Evolutionary conservation across 2,888 invertebrate species (phyloP), one percentile per base, ranked within the genome.

Genomic region (Drepana falcataria): DNA sequence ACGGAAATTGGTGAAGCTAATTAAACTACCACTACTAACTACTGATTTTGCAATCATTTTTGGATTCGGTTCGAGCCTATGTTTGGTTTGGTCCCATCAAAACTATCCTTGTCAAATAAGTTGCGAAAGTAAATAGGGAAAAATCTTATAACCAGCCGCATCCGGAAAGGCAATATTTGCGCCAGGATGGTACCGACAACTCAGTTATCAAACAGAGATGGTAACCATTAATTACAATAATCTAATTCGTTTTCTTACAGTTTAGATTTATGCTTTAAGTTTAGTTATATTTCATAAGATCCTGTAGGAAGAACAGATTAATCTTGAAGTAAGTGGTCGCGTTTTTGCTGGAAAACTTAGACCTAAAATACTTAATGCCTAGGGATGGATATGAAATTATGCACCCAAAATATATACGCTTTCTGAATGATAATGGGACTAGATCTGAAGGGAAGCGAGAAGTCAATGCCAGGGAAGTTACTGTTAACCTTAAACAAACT

Each of bases 291-390:
- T 51, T 51, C 51, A 51, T 7, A 51, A 51, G 51, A 51, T 51
- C 40, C 44, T 9, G 51, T 35, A 34, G 33, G 51, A 51, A 49
- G 51, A 51, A 51, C 6, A 51, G 44, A 54, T 54, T 54, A 49
- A 54, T 54, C 49, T 47, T 51, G 37, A 37, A 37, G 49, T 35
- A 47, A 44, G 49, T 54, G 51, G 49, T 54, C 49, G 47, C 49
- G 49, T 54, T 54, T 51, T 54, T 54, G 47, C 47, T 49, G 47
- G 49, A 44, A 54, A 51, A 54, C 51, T 49, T 47, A 54, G 49
- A 47, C 37, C 49, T 9, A 9, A 49, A 51, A 51, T 49, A 47
- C 49, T 37, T 51, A 37, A 54, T 54, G 49, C 35, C 49, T 51
- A 49, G 49, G 35, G 49, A 4, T 54, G 47, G 37, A 47, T 49